phyloP scores from a whole-genome alignment of 1,140 invertebrate species.

The Drosophila subobscura region DNA sequence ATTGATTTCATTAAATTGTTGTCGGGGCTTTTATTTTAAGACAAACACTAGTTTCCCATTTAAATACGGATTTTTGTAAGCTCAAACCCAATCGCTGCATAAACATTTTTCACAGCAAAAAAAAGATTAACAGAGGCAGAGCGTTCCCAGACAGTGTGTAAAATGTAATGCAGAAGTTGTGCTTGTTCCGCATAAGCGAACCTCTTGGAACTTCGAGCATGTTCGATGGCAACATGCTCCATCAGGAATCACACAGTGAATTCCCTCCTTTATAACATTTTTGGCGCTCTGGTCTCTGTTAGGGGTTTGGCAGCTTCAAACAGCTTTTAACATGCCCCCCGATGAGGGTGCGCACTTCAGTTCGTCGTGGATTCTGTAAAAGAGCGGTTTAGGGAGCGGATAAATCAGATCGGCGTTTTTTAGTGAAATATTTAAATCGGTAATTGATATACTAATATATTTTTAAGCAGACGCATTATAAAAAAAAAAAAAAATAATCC shows the following conservation, averaged over 20 bases:
- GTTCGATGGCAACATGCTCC: not conserved
- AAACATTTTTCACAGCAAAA: constrained; percentile 29
- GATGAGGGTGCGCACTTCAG: constrained; percentile 32
- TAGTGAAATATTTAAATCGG: not conserved
- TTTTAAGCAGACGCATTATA: not conserved
- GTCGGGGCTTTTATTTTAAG: constrained; percentile 11
- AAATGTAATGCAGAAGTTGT: constrained; percentile 6
- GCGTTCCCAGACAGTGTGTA: constrained; percentile 22
- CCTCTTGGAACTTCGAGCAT: constrained; percentile 9
- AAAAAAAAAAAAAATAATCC: not conserved
- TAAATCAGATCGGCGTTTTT: not conserved
- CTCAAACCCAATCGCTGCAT: not conserved
- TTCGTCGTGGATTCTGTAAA: constrained; percentile 49
- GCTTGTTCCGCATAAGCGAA: constrained; percentile 18
- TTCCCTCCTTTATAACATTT: constrained; percentile 10
- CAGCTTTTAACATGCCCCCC: constrained; percentile 8
- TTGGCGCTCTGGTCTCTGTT: constrained; percentile 21
- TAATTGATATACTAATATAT: not conserved
- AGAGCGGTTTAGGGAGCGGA: constrained; percentile 42
- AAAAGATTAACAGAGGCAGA: constrained; percentile 10
- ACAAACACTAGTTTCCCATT: constrained; percentile 23
- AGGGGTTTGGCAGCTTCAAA: not conserved
- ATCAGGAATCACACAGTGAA: not conserved
- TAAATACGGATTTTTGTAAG: constrained; percentile 20
- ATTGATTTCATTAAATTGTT: constrained; percentile 44